These are phyloP conservation scores for Campylomormyrus numenius DNA, from an alignment of 2,113 vertebrate genomes.

Conservation along the genomic window DNA sequence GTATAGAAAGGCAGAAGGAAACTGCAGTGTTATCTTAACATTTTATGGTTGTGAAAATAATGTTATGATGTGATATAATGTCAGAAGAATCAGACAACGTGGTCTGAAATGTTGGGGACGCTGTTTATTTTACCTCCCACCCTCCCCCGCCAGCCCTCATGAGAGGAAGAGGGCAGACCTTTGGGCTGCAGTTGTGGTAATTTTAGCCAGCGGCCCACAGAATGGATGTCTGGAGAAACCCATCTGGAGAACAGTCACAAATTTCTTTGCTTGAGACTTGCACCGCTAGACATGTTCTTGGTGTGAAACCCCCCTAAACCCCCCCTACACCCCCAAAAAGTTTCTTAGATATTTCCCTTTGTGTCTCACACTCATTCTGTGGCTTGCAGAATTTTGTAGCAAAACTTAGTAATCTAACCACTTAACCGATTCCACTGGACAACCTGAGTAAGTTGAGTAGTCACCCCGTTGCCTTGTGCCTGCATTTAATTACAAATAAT, in stretches of 20 bases:
- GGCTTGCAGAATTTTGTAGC: conserved; percentile 22
- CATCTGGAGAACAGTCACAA: background rate
- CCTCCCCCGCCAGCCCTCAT: background rate
- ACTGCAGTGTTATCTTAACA: conserved; percentile 2
- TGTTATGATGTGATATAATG: background rate
- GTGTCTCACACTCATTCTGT: background rate
- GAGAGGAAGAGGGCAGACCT: background rate
- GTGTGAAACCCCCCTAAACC: background rate
- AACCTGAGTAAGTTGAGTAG: conserved; percentile 38
- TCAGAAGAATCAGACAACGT: conserved; percentile 6
- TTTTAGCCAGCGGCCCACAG: background rate
- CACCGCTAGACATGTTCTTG: background rate
- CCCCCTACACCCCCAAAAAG: background rate
- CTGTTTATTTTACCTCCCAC: background rate
- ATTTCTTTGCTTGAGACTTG: background rate
- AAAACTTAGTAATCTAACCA: conserved; percentile 59
- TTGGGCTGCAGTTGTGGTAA: background rate
- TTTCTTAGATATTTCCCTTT: background rate
- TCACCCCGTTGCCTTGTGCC: conserved; percentile 44
- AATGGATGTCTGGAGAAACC: conserved; percentile 1
- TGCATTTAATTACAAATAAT: conserved; percentile 38
- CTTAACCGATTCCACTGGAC: conserved; percentile 45
- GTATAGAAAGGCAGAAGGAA: background rate
- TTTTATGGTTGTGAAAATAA: background rate
- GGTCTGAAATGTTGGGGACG: background rate